Conservation (phyloP, 2,113 vertebrate species). For the Zapus hudsonius region DNA sequence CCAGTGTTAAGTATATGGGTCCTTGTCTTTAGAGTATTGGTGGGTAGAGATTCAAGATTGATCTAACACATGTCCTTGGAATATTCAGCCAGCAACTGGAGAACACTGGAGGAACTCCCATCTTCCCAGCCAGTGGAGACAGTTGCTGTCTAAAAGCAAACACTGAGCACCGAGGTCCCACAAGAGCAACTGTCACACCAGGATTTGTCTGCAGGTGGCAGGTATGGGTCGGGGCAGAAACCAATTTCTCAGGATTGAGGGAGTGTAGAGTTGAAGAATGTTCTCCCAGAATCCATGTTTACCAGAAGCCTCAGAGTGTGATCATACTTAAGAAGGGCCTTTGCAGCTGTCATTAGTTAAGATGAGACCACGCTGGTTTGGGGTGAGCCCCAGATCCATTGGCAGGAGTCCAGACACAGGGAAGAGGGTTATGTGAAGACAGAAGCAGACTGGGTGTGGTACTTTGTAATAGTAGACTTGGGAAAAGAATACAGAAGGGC, state of each 20-base stretch:
- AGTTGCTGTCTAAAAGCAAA: not conserved
- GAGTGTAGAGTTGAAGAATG: not conserved
- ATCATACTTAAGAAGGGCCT: not conserved
- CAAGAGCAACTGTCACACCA: not conserved
- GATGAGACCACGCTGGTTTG: not conserved
- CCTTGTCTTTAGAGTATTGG: not conserved
- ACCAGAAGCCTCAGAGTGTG: not conserved
- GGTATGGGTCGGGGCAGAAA: not conserved
- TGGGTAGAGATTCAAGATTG: too few species aligned
- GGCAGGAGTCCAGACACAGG: not conserved
- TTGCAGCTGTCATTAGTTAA: not conserved
- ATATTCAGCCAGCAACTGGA: too few species aligned
- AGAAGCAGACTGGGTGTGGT: not conserved
- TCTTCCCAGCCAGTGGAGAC: not conserved
- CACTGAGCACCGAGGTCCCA: too few species aligned
- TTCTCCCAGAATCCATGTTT: not conserved
- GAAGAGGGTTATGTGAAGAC: not conserved
- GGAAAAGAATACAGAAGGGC: not conserved
- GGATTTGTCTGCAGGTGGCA: not conserved
- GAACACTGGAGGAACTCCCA: not conserved
- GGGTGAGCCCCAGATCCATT: not conserved
- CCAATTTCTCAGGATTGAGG: not conserved
- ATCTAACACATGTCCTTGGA: not conserved
- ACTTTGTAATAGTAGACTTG: not conserved
- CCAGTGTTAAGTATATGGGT: not conserved